These are phyloP conservation scores for Symphodus melops DNA, from an alignment of 2,113 vertebrate species.

Conservation along the genomic window DNA sequence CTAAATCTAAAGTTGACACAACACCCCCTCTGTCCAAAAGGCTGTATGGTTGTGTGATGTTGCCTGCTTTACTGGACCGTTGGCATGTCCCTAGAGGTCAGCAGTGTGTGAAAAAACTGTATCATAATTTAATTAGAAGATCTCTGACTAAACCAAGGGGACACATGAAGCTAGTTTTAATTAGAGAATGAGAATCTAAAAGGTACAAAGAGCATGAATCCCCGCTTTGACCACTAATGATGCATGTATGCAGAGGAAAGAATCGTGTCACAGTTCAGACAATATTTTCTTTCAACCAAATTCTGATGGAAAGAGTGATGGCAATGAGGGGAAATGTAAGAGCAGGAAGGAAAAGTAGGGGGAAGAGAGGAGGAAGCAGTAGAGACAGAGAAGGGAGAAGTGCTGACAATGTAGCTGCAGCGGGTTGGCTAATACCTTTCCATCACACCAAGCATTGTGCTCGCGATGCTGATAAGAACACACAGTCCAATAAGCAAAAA, in stretches of 20 bases:
- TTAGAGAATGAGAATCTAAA: too few relatives aligned
- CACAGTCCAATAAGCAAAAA: constrained; percentile 81
- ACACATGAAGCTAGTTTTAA: too few relatives aligned
- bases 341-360: constrained; percentile 19
- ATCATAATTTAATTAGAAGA: too few relatives aligned
- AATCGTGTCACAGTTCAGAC: not conserved
- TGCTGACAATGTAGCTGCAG: constrained; percentile 78
- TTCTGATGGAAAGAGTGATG: not conserved
- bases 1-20: constrained; percentile 7
- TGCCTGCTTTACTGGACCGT: not conserved
- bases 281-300: constrained; percentile 29
- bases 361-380: constrained; percentile 58
- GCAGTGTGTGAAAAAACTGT: too few relatives aligned
- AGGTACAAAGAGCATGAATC: too few relatives aligned
- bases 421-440: constrained; percentile 80
- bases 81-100: not conserved
- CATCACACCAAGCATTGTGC: constrained; percentile 81
- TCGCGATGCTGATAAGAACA: constrained; percentile 80
- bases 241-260: not conserved
- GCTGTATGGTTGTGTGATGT: not conserved
- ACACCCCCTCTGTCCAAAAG: not conserved
- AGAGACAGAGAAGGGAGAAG: constrained; percentile 67
- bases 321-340: constrained; percentile 21
- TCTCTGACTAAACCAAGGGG: too few relatives aligned
- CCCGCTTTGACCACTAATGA: not conserved